These are phyloP conservation scores for Glossosoma conforme DNA, from an alignment of 1,140 invertebrate species.

Conservation along the genomic window DNA sequence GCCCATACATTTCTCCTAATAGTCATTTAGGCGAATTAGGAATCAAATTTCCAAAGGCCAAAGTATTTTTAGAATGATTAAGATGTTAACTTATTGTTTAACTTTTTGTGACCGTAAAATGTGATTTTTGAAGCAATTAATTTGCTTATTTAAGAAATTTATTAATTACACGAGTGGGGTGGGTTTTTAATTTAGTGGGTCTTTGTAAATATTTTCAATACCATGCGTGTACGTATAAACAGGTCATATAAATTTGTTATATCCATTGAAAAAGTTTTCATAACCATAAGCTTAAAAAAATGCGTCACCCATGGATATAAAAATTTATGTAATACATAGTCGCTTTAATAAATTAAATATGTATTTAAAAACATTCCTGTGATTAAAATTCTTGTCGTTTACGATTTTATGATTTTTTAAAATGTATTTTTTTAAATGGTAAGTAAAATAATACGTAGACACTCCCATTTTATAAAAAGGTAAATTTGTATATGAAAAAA, in stretches of 20 bases:
- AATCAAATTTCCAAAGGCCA: conserved; percentile 2
- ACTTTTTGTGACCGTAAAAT: not conserved
- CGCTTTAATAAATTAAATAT: not conserved
- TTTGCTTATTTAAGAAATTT: not conserved
- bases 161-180: not conserved
- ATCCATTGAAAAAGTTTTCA: too few relatives aligned
- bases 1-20: conserved; percentile 28
- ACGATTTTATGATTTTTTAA: not conserved
- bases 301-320: too few relatives aligned
- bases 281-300: too few relatives aligned
- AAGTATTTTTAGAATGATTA: conserved; percentile 7
- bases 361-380: not conserved
- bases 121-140: not conserved
- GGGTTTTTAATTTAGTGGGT: too few relatives aligned
- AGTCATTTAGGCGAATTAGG: not conserved
- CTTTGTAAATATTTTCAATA: too few relatives aligned
- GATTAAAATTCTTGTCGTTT: not conserved
- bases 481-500: not conserved
- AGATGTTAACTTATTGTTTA: too few relatives aligned
- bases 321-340: conserved; percentile 1
- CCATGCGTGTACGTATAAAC: too few relatives aligned
- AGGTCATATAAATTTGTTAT: too few relatives aligned
- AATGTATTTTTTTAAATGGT: not conserved
- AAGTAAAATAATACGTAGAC: not conserved
- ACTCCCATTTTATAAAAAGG: not conserved